These are phyloP conservation scores for Tenualosa thibaudeaui DNA, from an alignment of 2,797 vertebrate genomes.

Conservation along the genomic window DNA sequence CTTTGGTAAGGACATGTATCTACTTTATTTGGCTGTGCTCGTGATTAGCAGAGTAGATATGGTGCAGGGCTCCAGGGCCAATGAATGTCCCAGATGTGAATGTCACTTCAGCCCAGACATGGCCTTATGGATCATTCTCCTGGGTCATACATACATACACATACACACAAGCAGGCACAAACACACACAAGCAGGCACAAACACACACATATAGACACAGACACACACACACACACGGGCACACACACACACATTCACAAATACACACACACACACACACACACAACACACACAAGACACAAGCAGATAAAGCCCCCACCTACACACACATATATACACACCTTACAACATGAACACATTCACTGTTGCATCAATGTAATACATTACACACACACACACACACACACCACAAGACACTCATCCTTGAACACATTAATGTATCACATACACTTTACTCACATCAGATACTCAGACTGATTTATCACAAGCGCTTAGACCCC, in stretches of 20 bases:
- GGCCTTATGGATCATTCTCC: conserved; percentile 44
- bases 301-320: not conserved
- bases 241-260: conserved; percentile 27
- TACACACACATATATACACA: not conserved
- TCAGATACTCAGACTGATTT: conserved; percentile 1
- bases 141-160: conserved; percentile 44
- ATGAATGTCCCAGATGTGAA: conserved; percentile 47
- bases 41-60: conserved; percentile 20
- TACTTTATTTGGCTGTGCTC: not conserved
- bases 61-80: conserved; percentile 31
- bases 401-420: not conserved
- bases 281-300: not conserved
- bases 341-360: not conserved
- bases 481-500: not conserved
- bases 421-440: no score
- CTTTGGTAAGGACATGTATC: conserved; percentile 36
- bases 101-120: conserved; percentile 45
- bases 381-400: not conserved
- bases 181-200: not conserved
- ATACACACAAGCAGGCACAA: conserved; percentile 26
- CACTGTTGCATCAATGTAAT: no score
- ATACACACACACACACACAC: conserved; percentile 28
- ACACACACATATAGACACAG: not conserved
- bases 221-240: not conserved
- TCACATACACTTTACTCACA: not conserved